phyloP scores from a whole-genome alignment of 2,797 vertebrate species.

The Thunnus albacares region DNA sequence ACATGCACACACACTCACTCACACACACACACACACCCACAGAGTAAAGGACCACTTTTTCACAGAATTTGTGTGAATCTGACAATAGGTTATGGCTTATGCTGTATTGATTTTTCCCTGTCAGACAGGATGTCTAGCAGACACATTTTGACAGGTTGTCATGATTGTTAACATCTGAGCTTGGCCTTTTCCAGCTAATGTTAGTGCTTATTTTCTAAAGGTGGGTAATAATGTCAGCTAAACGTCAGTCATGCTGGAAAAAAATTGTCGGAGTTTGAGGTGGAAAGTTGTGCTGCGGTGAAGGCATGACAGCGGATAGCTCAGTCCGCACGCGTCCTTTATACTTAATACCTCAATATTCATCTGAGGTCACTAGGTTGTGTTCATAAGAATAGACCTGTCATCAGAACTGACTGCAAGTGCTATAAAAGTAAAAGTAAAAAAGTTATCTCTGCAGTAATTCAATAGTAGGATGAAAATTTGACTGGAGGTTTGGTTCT shows the following conservation, averaged over 20 bases:
- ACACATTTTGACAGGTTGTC: constrained; percentile 49
- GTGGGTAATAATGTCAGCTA: constrained; percentile 61
- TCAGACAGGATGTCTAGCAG: constrained; percentile 48
- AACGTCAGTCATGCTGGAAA: constrained; percentile 37
- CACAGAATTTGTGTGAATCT: constrained; percentile 48
- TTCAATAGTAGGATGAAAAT: constrained; percentile 3
- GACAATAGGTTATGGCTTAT: constrained; percentile 50
- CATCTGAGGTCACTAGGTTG: not conserved
- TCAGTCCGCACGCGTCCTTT: not conserved
- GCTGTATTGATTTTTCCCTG: constrained; percentile 64
- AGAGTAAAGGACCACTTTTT: constrained; percentile 5
- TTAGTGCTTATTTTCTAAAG: constrained; percentile 52
- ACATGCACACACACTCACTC: not conserved
- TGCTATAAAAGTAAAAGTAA: not conserved
- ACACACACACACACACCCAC: not conserved
- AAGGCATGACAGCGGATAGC: not conserved
- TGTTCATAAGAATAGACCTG: not conserved
- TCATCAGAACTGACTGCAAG: constrained; percentile 1
- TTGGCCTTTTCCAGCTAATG: constrained; percentile 60
- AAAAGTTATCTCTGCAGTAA: not conserved
- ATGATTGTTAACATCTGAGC: constrained; percentile 57
- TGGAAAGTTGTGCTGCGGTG: constrained; percentile 10
- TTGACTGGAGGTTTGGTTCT: constrained; percentile 5
- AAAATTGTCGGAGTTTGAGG: not conserved
- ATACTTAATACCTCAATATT: not conserved